These are phyloP conservation scores for Clivina fossor DNA, from an alignment of 2,888 invertebrate species.

Conservation along the genomic window DNA sequence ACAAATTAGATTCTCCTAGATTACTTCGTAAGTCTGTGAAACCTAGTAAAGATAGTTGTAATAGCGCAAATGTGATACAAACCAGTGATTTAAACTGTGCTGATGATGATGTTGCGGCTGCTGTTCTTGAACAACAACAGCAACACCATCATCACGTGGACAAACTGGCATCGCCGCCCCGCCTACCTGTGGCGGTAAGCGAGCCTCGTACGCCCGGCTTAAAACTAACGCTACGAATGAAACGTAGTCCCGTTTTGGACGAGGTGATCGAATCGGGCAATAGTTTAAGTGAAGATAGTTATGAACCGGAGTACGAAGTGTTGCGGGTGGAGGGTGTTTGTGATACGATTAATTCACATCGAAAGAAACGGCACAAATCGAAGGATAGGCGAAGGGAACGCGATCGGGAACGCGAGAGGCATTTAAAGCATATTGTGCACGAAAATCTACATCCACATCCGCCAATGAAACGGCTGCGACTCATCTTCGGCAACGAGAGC, in stretches of 20 bases:
- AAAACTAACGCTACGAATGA: constrained; percentile 82
- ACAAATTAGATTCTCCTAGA: constrained; percentile 44
- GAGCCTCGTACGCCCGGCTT: constrained; percentile 52
- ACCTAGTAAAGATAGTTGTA: constrained; percentile 40
- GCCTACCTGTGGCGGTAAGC: constrained; percentile 35
- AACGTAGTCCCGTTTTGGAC: constrained; percentile 82
- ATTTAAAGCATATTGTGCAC: constrained; percentile 44
- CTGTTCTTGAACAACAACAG: not conserved
- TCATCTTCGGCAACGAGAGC: constrained; percentile 87
- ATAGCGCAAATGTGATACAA: constrained; percentile 41
- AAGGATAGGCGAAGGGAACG: constrained; percentile 56
- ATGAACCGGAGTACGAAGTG: constrained; percentile 81
- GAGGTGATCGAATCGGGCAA: constrained; percentile 82
- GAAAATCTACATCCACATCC: constrained; percentile 63
- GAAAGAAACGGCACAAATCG: constrained; percentile 65
- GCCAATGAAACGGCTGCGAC: constrained; percentile 80
- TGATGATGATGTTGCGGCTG: not conserved
- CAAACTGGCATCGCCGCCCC: constrained; percentile 25
- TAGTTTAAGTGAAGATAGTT: constrained; percentile 64
- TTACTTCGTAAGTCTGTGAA: constrained; percentile 36
- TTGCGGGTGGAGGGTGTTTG: constrained; percentile 80
- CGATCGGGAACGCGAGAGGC: constrained; percentile 48
- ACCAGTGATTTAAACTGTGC: constrained; percentile 36
- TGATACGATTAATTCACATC: constrained; percentile 63
- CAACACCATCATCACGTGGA: constrained; percentile 24